Base-by-base conservation (phyloP, 2,888 invertebrate species). In the Cantharis rufa region DNA sequence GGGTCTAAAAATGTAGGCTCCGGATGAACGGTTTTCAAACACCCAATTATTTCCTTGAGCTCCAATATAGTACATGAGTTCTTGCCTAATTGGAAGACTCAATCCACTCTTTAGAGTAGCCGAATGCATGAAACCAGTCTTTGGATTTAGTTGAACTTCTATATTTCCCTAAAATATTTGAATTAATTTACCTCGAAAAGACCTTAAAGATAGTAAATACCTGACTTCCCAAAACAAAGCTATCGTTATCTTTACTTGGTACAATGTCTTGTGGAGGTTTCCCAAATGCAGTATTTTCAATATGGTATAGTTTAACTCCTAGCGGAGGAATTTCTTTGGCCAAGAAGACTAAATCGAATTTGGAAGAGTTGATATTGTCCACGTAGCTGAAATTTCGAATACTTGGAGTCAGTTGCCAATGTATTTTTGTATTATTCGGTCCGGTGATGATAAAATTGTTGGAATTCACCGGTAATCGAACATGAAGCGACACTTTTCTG, bases 51-150 rank as follows among this genome's bases (percentile, higher is more conserved):
- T 87, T 16, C 90, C 90, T 62, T 82, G 82, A 80, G 86, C 86
- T 11, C 88, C 94, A 21, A 91, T 89, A 84, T 97, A 98, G 84
- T 92, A 97, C 27, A 91, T 89, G 84, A 95, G 94, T 2, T 92
- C 90, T 85, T 95, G 95, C 10, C 86, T 82, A 72, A 93, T 18
- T 63, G 86, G 69, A 80, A 87, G 64, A 15, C 85, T 81, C 85
- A 86, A 62, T 5, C 89, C 89, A 5, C 18, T 66, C 9, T 90
- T 88, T 2, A 90, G 86, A n/a, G 90, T 86, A 0, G 94, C 93
- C 0, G 89, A 48, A 9, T 18, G 5, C 68, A 74, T 66, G 11
- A 73, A 77, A 89, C 0, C 83, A 78, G 10, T 87, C 84, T 86
- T 93, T 91, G 15, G 63, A 18, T 72, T 72, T 61, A 93, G 89